A percentile compares a stretch with the other conserved stretches of the same genome.
phyloP scores from a whole-genome alignment of 2,113 vertebrate species.

The Prunella himalayana region DNA sequence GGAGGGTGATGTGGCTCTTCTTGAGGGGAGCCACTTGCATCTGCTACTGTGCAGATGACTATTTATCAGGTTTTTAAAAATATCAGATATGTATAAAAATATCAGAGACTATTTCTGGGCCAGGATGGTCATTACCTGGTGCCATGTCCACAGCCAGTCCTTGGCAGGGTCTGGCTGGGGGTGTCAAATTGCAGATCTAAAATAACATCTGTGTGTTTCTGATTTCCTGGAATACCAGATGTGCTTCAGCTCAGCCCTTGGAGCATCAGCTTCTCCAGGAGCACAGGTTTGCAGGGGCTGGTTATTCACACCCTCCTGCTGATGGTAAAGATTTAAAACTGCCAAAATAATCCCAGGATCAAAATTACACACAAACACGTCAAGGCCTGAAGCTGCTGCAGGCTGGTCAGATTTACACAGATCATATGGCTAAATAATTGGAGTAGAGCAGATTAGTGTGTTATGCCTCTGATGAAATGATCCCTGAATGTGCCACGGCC shows the following conservation, averaged over 20 bases:
- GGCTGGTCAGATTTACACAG: constrained; percentile 47
- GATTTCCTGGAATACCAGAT: background rate
- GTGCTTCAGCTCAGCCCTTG: background rate
- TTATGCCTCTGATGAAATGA: constrained; percentile 42
- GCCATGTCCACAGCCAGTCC: fast-evolving
- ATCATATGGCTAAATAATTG: constrained; percentile 59
- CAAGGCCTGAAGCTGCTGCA: background rate
- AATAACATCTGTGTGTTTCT: background rate
- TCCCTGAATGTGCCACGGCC: background rate
- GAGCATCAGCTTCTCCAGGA: background rate
- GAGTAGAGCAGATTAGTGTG: constrained; percentile 59
- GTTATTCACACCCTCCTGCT: background rate
- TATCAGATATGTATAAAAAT: too few species aligned
- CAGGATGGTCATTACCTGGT: background rate
- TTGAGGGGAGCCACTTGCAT: background rate
- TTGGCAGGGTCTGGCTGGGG: fast-evolving
- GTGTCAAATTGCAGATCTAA: too few species aligned
- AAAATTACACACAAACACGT: background rate
- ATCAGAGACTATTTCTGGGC: fast-evolving
- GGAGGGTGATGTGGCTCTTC: background rate
- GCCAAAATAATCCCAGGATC: constrained; percentile 19
- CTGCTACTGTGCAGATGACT: fast-evolving
- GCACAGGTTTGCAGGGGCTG: background rate
- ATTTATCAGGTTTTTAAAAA: too few species aligned
- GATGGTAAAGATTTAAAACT: constrained; percentile 18